Evolutionary conservation across 2,113 vertebrate genomes (phyloP), one percentile per base, ranked within the genome.

Genomic region (Thunnus thynnus): DNA sequence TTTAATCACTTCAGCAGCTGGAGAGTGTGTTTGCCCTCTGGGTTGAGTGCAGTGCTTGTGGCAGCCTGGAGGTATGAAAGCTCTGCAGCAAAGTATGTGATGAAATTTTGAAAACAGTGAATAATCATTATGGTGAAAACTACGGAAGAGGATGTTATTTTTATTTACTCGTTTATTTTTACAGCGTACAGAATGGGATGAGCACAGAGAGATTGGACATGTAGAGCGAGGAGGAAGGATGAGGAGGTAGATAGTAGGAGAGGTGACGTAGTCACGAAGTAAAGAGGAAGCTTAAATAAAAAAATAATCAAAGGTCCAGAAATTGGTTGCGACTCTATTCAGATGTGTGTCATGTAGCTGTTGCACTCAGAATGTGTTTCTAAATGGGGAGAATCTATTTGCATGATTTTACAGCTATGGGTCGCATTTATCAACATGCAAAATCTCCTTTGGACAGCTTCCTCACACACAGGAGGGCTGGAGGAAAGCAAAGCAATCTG

Each of bases 51-150:
- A 66, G 12, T 0, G 73, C 73, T 87, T 10, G 61, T 1, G 17
- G 72, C 69, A 85, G 64, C 61, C 32, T 50, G 5, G 60, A 47
- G 71, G 63, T 66, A 60, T 3, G 5, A 72, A 52, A 46, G 47
- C 65, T 70, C 60, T 75, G 67, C 76, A 41, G 61, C 36, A 57
- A 61, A 61, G 22, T 64, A 22, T 57, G 27, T 16, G 56, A 73
- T 78, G 20, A 17, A 60, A 86, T 46, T 52, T 46, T 66, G 32
- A 66, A 86, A 86, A 81, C 64, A 78, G 73, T 73, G 52, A 83
- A 67, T 78, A 44, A 72, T 81, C 58, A 62, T 87, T 70, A 55
- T 16, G 56, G 50, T 13, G 63, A 56, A 71, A 64, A 44, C 50
- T 47, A 11, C 0, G 4, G 32, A 47, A 47, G 20, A 18, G 2